phyloP scores from a whole-genome alignment of 1,140 invertebrate species.

The Drosophila orosa region DNA sequence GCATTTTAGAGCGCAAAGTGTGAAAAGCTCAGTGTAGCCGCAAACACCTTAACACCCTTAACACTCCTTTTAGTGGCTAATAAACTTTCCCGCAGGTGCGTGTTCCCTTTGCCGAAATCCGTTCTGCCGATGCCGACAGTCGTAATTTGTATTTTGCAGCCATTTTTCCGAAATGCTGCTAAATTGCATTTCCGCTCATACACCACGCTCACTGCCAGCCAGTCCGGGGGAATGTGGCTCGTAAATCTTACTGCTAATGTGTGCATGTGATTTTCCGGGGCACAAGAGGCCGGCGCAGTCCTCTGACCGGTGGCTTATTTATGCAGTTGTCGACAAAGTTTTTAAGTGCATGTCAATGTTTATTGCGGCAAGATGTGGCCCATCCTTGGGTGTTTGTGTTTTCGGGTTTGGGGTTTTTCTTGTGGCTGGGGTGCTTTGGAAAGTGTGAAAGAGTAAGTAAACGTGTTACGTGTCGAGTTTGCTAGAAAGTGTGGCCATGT shows the following conservation, averaged over 20 bases:
- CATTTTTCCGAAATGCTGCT: conserved; percentile 40
- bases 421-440: neutral
- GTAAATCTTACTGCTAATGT: conserved; percentile 50
- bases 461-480: conserved; percentile 43
- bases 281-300: neutral
- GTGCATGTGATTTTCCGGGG: conserved; percentile 39
- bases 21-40: neutral
- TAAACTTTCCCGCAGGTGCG: conserved; percentile 47
- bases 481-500: conserved; percentile 6
- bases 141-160: conserved; percentile 46
- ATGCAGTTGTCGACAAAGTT: conserved; percentile 62
- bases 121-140: conserved; percentile 20
- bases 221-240: conserved; percentile 2
- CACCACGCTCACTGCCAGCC: conserved; percentile 3
- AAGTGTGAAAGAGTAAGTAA: conserved; percentile 37
- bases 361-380: conserved; percentile 54
- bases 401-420: neutral
- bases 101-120: conserved; percentile 11
- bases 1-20: neutral
- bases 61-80: conserved; percentile 34
- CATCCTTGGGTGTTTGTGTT: conserved; percentile 10
- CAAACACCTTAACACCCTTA: neutral
- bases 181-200: conserved; percentile 43
- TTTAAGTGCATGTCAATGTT: conserved; percentile 69
- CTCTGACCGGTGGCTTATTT: conserved; percentile 33